phyloP scores from a whole-genome alignment of 30 jellyfish, hydroid and myxozoan species.

The Nemopilema nomurai region DNA sequence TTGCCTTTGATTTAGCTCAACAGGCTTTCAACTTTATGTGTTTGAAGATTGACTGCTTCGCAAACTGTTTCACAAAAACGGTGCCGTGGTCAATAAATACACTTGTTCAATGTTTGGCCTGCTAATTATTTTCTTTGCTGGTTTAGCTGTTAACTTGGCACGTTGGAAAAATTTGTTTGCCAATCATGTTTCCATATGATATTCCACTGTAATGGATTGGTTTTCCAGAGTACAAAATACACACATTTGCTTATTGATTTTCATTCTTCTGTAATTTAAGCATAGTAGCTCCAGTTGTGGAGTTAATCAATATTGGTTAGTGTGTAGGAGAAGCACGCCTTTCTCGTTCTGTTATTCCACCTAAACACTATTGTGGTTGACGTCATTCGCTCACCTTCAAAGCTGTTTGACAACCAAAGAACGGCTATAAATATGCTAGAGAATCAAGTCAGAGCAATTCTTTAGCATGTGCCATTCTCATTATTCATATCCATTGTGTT shows the following conservation, averaged over 20 bases:
- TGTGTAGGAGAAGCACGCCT: slow-evolving; percentile 1
- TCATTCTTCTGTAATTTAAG: slow-evolving; percentile 9
- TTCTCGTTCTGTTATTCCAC: not conserved
- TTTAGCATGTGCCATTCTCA: no score
- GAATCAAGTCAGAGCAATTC: no score
- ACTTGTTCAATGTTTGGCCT: slow-evolving; percentile 58
- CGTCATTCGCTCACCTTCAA: not conserved
- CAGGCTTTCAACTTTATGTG: slow-evolving; percentile 44
- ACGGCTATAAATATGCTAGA: no score
- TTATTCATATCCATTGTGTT: no score
- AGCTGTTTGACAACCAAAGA: not conserved
- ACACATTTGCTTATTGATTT: slow-evolving; percentile 14
- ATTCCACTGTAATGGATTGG: slow-evolving; percentile 52
- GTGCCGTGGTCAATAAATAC: slow-evolving; percentile 50
- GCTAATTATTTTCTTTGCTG: slow-evolving; percentile 44
- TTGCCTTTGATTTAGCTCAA: slow-evolving; percentile 47
- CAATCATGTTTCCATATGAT: slow-evolving; percentile 43
- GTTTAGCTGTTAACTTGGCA: slow-evolving; percentile 58
- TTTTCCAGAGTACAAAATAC: slow-evolving; percentile 41
- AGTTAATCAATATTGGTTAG: slow-evolving; percentile 3
- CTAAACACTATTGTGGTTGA: not conserved
- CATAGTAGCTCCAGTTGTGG: not conserved
- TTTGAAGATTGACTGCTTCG: slow-evolving; percentile 47
- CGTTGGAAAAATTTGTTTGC: slow-evolving; percentile 52
- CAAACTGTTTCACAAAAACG: slow-evolving; percentile 50